phyloP scores from a whole-genome alignment of 2,113 vertebrate species.

The Blennius ocellaris region DNA sequence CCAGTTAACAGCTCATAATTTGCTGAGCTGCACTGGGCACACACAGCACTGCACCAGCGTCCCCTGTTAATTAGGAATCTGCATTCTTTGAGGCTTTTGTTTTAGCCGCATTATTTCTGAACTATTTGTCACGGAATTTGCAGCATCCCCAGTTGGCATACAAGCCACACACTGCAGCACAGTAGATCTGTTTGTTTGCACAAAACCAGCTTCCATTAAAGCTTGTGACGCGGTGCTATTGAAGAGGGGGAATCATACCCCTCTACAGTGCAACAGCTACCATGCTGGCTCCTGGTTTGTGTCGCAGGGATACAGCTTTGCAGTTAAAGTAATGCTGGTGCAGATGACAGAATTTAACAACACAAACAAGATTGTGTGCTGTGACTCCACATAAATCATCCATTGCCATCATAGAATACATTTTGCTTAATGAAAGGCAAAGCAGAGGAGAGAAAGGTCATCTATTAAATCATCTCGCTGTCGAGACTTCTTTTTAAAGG shows the following conservation, averaged over 20 bases:
- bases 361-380: not conserved
- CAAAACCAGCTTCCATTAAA: constrained; percentile 39
- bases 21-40: constrained; percentile 55
- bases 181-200: constrained; percentile 72
- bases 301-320: constrained; percentile 1
- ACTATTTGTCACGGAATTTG: constrained; percentile 85
- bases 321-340: constrained; percentile 16
- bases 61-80: constrained; percentile 75
- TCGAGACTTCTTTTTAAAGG: not conserved
- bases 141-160: constrained; percentile 61
- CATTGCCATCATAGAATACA: not conserved
- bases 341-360: constrained; percentile 2
- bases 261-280: constrained; percentile 22
- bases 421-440: not conserved
- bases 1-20: constrained; percentile 49
- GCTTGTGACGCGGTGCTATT: constrained; percentile 32
- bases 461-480: not conserved
- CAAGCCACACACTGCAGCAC: constrained; percentile 64
- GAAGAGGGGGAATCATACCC: constrained; percentile 23
- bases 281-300: constrained; percentile 16
- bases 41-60: constrained; percentile 57
- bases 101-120: constrained; percentile 84
- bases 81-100: constrained; percentile 81
- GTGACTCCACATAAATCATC: constrained; percentile 6
- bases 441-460: not conserved